phyloP scores from a whole-genome alignment of 1,140 invertebrate genomes.

The Drosophila takahashii region DNA sequence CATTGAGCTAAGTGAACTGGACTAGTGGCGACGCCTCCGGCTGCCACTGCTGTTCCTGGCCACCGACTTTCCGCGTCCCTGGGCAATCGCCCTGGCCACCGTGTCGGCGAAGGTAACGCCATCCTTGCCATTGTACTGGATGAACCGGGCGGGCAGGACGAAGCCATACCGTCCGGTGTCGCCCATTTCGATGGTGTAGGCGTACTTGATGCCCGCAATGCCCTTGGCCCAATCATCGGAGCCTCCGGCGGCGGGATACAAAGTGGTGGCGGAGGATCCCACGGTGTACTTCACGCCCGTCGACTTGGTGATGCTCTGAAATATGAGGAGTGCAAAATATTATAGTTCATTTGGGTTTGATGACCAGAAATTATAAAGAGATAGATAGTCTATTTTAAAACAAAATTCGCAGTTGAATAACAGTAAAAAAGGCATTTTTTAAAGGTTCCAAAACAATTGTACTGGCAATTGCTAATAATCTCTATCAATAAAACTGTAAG shows the following conservation, averaged over 20 bases:
- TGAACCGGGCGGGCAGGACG: constrained; percentile 92
- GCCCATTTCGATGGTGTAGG: constrained; percentile 95
- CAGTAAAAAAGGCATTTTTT: no score
- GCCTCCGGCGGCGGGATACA: constrained; percentile 93
- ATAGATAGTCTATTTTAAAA: no score
- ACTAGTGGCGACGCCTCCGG: constrained; percentile 56
- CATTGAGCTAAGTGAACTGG: constrained; percentile 45
- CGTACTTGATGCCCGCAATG: constrained; percentile 92
- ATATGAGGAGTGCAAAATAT: no score
- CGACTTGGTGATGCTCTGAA: constrained; percentile 88
- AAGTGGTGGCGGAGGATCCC: constrained; percentile 90
- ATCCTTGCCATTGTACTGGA: constrained; percentile 92
- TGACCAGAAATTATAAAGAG: not conserved
- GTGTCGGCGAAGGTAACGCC: constrained; percentile 93
- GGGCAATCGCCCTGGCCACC: constrained; percentile 86
- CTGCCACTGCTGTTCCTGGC: constrained; percentile 46
- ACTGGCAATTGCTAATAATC: no score
- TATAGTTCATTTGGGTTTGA: not conserved
- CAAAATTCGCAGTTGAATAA: no score
- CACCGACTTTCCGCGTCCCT: constrained; percentile 51
- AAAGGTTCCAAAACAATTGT: no score
- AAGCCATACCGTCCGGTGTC: constrained; percentile 96
- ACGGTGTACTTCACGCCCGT: constrained; percentile 89
- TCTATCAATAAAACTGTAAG: no score
- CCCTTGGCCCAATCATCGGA: constrained; percentile 97